A percentile compares a stretch with the other conserved stretches of the same genome.
These are phyloP conservation scores for Limenitis camilla DNA, from an alignment of 2,888 invertebrate genomes.

Conservation along the genomic window DNA sequence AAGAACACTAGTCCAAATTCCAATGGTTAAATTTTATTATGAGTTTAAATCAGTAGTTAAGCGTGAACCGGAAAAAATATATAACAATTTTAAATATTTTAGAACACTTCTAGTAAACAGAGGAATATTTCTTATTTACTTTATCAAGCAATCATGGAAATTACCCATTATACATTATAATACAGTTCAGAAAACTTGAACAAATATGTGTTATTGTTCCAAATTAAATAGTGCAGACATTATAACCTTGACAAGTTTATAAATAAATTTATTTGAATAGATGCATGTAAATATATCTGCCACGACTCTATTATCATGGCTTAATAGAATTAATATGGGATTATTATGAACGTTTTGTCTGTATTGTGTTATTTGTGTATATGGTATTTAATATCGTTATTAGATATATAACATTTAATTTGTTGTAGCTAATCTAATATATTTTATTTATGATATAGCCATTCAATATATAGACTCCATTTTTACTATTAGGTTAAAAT, in stretches of 20 bases:
- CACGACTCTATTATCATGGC: slow-evolving; percentile 46
- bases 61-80: too few relatives aligned
- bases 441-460: slow-evolving; percentile 5
- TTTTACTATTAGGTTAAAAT: background rate
- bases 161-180: background rate
- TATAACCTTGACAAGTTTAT: background rate
- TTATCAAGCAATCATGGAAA: background rate
- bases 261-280: background rate
- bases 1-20: background rate
- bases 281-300: slow-evolving; percentile 21
- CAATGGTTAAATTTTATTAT: too few relatives aligned
- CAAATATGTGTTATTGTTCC: too few relatives aligned
- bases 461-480: background rate
- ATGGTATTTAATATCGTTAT: background rate
- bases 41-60: too few relatives aligned
- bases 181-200: background rate
- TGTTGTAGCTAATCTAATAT: background rate
- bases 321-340: slow-evolving; percentile 50
- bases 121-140: background rate
- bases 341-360: slow-evolving; percentile 7
- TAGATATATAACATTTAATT: slow-evolving; percentile 1
- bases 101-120: background rate
- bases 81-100: too few relatives aligned
- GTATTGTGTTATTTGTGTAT: slow-evolving; percentile 10
- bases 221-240: too few relatives aligned